A percentile compares a stretch with the other conserved stretches of the same genome.
Conservation (phyloP, 1,140 invertebrate genomes). For the Neuroterus valhalla region DNA sequence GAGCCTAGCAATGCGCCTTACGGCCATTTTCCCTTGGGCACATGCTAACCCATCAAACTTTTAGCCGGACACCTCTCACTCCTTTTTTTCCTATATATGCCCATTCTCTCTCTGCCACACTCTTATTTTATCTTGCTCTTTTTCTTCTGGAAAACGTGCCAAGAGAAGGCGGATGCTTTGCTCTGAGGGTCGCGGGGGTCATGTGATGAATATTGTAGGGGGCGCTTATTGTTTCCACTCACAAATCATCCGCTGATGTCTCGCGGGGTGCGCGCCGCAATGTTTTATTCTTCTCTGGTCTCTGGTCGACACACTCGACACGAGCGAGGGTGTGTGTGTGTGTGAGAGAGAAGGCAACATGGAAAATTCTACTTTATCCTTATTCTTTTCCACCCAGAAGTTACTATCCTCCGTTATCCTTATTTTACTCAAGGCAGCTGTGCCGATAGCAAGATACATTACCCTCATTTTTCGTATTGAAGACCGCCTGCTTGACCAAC, state of each 20-base stretch:
- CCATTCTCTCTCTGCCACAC: not conserved
- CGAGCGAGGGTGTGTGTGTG: constrained; percentile 22
- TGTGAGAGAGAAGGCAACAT: constrained; percentile 16
- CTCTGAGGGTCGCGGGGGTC: constrained; percentile 52
- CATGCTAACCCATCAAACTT: constrained; percentile 74
- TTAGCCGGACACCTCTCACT: constrained; percentile 70
- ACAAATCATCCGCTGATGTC: constrained; percentile 74
- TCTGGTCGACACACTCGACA: constrained; percentile 54
- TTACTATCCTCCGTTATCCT: constrained; percentile 7
- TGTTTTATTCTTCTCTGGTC: constrained; percentile 68
- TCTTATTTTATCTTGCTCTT: constrained; percentile 44
- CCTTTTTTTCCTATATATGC: constrained; percentile 41
- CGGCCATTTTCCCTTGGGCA: constrained; percentile 65
- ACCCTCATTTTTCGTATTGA: not conserved
- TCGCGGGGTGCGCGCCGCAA: constrained; percentile 65
- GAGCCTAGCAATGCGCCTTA: constrained; percentile 69
- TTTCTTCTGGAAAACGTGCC: constrained; percentile 49
- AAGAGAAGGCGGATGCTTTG: constrained; percentile 42
- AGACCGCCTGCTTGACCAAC: constrained; percentile 24
- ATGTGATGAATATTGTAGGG: constrained; percentile 73
- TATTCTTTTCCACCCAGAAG: constrained; percentile 15
- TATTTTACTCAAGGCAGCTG: constrained; percentile 29
- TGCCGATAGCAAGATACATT: constrained; percentile 29
- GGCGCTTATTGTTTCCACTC: constrained; percentile 74
- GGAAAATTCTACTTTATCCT: constrained; percentile 39